Percentiles rank a stretch among this genome's conserved stretches.
Evolutionary conservation across 2,113 vertebrate species (phyloP).

Genomic region (Chionis minor): DNA sequence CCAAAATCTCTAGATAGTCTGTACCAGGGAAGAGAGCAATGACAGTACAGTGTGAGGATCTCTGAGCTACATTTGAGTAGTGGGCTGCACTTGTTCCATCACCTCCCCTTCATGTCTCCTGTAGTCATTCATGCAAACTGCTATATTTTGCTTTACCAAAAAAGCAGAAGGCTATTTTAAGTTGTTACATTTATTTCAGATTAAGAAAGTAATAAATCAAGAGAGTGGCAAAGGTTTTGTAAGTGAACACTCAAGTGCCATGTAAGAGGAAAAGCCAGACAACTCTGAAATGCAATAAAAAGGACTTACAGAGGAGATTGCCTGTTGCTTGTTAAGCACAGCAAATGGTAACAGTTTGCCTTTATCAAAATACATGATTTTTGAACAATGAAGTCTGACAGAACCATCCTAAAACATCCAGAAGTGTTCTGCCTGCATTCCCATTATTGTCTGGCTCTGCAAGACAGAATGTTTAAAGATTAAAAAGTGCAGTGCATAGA

Average conservation of each 20-base stretch:
- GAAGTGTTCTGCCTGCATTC: not conserved
- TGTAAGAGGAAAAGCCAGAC: not conserved
- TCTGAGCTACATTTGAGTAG: not conserved
- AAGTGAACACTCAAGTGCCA: not conserved
- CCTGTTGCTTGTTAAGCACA: conserved; percentile 7
- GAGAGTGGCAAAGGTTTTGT: not conserved
- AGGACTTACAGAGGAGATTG: conserved; percentile 4
- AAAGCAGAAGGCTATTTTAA: conserved; percentile 5
- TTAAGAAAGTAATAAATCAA: conserved; percentile 35
- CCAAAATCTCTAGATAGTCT: not conserved
- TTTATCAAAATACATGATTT: conserved; percentile 16
- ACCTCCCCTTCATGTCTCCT: not conserved
- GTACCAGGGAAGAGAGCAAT: not conserved
- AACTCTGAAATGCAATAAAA: conserved; percentile 16
- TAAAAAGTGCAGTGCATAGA: not conserved
- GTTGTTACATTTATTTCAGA: not conserved
- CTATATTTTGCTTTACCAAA: not conserved
- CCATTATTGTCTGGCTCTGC: not conserved
- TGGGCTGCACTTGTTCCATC: not conserved
- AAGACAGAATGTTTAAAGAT: conserved; percentile 18
- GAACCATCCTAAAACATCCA: not conserved
- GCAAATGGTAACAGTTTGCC: conserved; percentile 7
- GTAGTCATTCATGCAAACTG: not conserved
- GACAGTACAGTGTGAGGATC: fast-evolving
- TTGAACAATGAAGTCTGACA: not conserved